Base-by-base conservation (phyloP, 2,888 invertebrate species). In the Pristionchus entomophagus region DNA sequence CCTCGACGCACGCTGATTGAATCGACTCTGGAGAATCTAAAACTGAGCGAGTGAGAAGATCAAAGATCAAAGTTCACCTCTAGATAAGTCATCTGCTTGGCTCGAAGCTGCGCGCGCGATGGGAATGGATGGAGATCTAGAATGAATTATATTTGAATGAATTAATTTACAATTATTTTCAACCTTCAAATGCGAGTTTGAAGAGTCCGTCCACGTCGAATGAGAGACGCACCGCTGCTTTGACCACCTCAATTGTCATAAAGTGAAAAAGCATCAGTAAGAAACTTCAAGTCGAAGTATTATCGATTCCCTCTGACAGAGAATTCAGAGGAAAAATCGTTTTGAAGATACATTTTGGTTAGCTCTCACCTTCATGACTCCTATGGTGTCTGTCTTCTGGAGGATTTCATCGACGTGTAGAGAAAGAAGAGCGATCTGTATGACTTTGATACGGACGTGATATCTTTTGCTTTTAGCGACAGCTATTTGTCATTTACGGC, bases 171-270 rank as follows among this genome's bases (percentile, higher is more conserved):
- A n/a, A 62, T 19, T 26, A 8, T 69, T 69, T 26, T 38, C 4
- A n/a, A 73, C 73, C 73, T 51, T 87, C 53, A 45, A 77, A 85
- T 26, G 73, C 85, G 38, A 94, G 94, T 93, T 94, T 94, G 51
- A 94, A 92, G 8, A 95, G 92, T 17, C 94, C 94, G 86, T 95
- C 94, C n/a, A 94, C 93, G 90, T 95, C 95, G 89, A 93, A 95
- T 3, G 94, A 94, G 77, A 94, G 92, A 88, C 93, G 94, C 32
- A 94, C 94, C 26, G 94, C 94, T 26, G 94, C 93, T 89, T 95
- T 95, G 26, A 95, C 93, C 56, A 94, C 83, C 83, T 84, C 49
- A 62, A 10, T 14, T 8, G 49, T 29, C 17, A 78, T 69, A 4
- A 17, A 69, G 17, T 8, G 35, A 29, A 26, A 5, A 22, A 45